phyloP scores from a whole-genome alignment of 2,797 vertebrate genomes.

The Lacerta bilineata region DNA sequence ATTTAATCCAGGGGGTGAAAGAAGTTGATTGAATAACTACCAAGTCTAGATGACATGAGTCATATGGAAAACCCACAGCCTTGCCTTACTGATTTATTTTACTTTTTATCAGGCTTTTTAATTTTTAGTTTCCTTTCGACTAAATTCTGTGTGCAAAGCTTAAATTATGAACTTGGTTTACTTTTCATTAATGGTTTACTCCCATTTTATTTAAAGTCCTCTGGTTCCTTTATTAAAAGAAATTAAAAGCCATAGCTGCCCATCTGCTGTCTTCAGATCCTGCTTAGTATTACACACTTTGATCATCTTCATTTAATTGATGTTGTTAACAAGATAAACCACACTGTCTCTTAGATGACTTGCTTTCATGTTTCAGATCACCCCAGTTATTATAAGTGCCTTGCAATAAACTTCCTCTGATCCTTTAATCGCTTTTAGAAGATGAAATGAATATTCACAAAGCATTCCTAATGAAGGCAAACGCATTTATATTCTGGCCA shows the following conservation, averaged over 20 bases:
- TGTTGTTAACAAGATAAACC: slow-evolving; percentile 43
- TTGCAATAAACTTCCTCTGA: not conserved
- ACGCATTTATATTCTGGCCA: not conserved
- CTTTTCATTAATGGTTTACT: not conserved
- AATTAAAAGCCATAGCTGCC: slow-evolving; percentile 8
- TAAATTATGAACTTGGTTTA: not conserved
- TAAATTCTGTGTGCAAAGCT: not conserved
- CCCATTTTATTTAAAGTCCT: slow-evolving; percentile 7
- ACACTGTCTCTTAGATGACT: not conserved
- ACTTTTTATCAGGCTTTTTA: not conserved
- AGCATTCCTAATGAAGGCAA: not conserved
- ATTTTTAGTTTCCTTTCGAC: not conserved
- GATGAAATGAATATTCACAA: not conserved
- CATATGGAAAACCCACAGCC: not conserved
- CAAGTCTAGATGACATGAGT: not conserved
- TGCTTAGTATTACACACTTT: slow-evolving; percentile 33
- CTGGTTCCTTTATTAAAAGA: slow-evolving; percentile 8
- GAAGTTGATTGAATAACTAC: slow-evolving; percentile 8
- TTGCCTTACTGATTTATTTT: too few species aligned
- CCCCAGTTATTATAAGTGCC: slow-evolving; percentile 11
- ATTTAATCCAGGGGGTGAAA: slow-evolving; percentile 1
- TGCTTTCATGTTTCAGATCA: not conserved
- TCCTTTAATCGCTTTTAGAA: slow-evolving; percentile 27
- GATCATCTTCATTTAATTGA: slow-evolving; percentile 32
- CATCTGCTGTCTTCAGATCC: not conserved